Conservation (phyloP, 2,888 invertebrate species). For the Heliconius aoede region DNA sequence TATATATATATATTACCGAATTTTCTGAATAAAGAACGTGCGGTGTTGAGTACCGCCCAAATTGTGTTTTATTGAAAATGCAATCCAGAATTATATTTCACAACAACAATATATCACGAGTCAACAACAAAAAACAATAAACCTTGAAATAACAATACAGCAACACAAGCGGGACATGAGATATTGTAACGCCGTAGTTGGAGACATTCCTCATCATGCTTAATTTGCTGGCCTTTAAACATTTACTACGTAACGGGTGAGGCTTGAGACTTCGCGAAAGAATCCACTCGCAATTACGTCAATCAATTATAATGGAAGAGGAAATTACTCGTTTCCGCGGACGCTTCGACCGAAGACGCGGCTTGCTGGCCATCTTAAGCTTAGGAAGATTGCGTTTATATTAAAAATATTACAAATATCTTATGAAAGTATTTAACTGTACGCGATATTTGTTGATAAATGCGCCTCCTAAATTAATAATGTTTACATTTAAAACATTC, state of each 20-base stretch:
- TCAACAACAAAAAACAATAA: neutral
- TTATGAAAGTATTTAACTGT: neutral
- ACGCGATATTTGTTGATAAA: too few relatives aligned
- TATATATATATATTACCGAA: too few relatives aligned
- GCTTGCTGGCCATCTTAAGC: slow-evolving; percentile 11
- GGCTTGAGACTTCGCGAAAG: slow-evolving; percentile 55
- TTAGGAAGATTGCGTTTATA: neutral
- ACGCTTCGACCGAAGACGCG: slow-evolving; percentile 61
- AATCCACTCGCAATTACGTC: slow-evolving; percentile 79
- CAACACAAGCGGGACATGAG: neutral
- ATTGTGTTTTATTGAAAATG: neutral
- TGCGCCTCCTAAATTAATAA: too few relatives aligned
- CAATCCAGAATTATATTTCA: neutral
- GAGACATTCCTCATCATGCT: slow-evolving; percentile 10
- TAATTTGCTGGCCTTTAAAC: slow-evolving; percentile 18
- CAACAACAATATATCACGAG: neutral
- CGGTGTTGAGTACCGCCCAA: neutral
- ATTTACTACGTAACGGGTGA: slow-evolving; percentile 24
- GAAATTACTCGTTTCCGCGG: slow-evolving; percentile 80
- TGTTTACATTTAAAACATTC: neutral
- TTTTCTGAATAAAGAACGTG: neutral
- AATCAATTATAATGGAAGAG: slow-evolving; percentile 81
- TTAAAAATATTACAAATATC: neutral
- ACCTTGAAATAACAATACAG: neutral
- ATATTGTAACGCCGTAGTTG: slow-evolving; percentile 22